Conservation (phyloP, 2,113 vertebrate species). For the Haemorhous mexicanus region DNA sequence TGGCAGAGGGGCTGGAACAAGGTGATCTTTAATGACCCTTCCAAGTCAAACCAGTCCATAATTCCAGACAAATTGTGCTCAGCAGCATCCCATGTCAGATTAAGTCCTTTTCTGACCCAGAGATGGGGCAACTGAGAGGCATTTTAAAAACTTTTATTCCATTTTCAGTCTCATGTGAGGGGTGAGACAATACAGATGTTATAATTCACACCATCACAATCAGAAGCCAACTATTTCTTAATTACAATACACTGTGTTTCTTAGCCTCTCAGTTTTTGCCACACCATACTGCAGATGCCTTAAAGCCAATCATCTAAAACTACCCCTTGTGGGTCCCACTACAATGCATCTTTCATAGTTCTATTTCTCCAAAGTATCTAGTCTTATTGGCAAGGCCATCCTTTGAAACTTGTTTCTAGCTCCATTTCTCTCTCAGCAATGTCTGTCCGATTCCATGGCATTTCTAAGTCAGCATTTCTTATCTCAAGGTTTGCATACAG, state of each 20-base stretch:
- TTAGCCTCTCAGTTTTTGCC: background rate
- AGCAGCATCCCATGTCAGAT: background rate
- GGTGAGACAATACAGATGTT: background rate
- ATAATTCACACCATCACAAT: background rate
- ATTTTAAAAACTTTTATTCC: background rate
- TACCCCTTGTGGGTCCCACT: background rate
- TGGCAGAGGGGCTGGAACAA: background rate
- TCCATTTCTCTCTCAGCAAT: background rate
- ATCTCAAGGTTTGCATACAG: background rate
- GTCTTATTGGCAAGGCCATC: background rate
- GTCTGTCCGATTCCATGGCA: background rate
- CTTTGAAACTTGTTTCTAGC: background rate
- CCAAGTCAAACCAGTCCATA: background rate
- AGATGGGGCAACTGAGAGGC: background rate
- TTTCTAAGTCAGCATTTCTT: background rate
- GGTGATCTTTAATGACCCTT: background rate
- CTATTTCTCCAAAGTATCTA: background rate
- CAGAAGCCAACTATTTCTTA: background rate
- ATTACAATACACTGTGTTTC: background rate
- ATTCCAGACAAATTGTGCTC: fast-evolving
- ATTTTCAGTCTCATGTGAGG: background rate
- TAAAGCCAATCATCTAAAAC: background rate
- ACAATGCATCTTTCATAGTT: background rate
- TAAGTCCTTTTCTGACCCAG: background rate
- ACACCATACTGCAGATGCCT: background rate